Evolutionary conservation across 2,888 invertebrate genomes (phyloP).

Genomic region (Strigamia maritima): DNA sequence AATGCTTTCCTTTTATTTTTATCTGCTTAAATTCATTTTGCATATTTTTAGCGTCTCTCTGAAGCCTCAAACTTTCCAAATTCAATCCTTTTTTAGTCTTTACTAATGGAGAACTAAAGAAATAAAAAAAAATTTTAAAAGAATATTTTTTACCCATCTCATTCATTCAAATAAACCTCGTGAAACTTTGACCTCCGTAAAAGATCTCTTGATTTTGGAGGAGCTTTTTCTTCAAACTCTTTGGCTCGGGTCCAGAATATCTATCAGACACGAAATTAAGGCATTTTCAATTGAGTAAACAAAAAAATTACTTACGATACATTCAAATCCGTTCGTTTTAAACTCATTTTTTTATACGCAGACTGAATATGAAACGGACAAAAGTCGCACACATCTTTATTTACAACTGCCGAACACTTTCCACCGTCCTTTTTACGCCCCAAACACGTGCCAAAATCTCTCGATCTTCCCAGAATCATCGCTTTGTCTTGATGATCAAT

Average conservation of each 20-base stretch:
- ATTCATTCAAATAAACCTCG: background rate
- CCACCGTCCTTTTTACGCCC: conserved; percentile 3
- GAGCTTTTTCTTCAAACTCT: background rate
- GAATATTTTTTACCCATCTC: background rate
- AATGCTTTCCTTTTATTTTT: background rate
- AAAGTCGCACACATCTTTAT: background rate
- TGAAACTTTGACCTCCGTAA: background rate
- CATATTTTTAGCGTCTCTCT: background rate
- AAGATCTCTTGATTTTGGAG: background rate
- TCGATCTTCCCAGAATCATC: background rate
- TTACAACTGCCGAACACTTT: background rate
- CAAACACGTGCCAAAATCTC: background rate
- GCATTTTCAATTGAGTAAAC: background rate
- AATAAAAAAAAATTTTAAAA: background rate
- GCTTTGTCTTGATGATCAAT: conserved; percentile 1
- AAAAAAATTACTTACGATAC: background rate
- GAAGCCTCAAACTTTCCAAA: conserved; percentile 7
- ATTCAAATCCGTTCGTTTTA: conserved; percentile 1
- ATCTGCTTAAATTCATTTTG: background rate
- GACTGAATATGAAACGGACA: conserved; percentile 2
- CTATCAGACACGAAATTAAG: background rate
- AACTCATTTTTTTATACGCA: background rate
- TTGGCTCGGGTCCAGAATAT: background rate
- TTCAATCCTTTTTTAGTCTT: background rate
- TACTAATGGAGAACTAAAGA: background rate